Base-by-base conservation (phyloP, 2,797 vertebrate genomes). In the Coranthus polyacanthus region DNA sequence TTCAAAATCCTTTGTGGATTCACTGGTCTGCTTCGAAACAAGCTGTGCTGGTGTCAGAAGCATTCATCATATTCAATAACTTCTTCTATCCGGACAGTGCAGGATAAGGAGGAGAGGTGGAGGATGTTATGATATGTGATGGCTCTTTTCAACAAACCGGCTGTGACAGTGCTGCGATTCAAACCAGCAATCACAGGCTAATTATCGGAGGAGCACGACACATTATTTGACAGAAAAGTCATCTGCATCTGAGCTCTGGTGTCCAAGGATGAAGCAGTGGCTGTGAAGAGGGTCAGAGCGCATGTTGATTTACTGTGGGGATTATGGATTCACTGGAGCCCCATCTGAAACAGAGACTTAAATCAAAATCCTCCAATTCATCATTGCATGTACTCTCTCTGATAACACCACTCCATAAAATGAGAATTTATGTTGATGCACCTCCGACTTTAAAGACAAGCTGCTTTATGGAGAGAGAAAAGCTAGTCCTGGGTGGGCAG, bases 161-260 rank as follows among this genome's bases (percentile, higher is more conserved):
- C 20, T 12, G 22, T 59, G 79, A 68, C 68, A 60, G 63, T 20
- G 5, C 18, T 5, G n/a, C 52, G 69, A 85, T 47, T 32, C 36
- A 68, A 72, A 59, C 39, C 42, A 18, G 62, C 51, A 73, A 83
- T 89, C 84, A 87, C 26, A 53, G 18, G 38, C 0, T 43, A 59
- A 75, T 85, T 46, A 68, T 78, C 7, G 62, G 15, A 63, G 51
- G 42, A 51, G 63, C 66, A 47, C 18, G 22, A 61, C 32, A 46
- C 2, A 60, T 60, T 62, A 70, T 83, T 70, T 56, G 53, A 64
- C 55, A 38, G 52, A 46, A 21, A 47, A 84, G 78, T 77, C 46
- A 32, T 79, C 66, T 78, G 58, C 72, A 73, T 73, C 53, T 6
- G 39, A 50, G 20, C 46, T 6, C 8, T 20, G 56, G 47, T 51